Evolutionary conservation across 1,140 invertebrate species (phyloP), one percentile per base, ranked within the genome.

Genomic region (Oppia nitens): DNA sequence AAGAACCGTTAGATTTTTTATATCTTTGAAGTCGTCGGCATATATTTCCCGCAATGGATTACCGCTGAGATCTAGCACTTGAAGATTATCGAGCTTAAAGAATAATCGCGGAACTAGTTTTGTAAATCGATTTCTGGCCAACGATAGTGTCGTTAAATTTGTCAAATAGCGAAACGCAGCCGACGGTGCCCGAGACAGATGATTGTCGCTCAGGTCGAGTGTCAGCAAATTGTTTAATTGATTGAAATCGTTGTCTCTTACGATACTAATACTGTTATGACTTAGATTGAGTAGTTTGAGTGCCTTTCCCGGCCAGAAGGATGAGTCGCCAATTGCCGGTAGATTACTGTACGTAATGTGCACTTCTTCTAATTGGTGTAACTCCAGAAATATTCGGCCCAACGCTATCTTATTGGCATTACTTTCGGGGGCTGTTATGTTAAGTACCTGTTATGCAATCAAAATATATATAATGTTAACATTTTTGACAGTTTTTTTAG

Each of bases 41-140:
- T 87, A 84, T 65, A 87, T 80, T 66, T 80, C 77, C 66, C 76
- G 75, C 60, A 87, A 69, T 55, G 79, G 78, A 73, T 88, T 88
- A 60, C 79, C 75, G 68, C 81, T 84, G 47, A 88, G 70, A 71
- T 85, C 82, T 55, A 88, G 72, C 62, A 77, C 53, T 62, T 76
- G 74, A 47, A 88, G 73, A 67, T 81, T 82, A 14, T 75, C 74
- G 17, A 84, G 68, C 69, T 77, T 78, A 54, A 79, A 75, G 68
- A 85, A 84, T 20, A 83, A 72, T 57, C 82, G 68, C 2, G 79
- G 77, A 28, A 80, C 79, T 53, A 87, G 70, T 63, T 79, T 76
- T 2, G 75, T 74, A 57, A 87, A 79, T 66, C 79, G 70, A 71
- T 87, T 88, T 60, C 79, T 72, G 29, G 81, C 75, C 62, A 88